Evolutionary conservation across 2,113 vertebrate species (phyloP).

Genomic region (Atractosteus spatula): DNA sequence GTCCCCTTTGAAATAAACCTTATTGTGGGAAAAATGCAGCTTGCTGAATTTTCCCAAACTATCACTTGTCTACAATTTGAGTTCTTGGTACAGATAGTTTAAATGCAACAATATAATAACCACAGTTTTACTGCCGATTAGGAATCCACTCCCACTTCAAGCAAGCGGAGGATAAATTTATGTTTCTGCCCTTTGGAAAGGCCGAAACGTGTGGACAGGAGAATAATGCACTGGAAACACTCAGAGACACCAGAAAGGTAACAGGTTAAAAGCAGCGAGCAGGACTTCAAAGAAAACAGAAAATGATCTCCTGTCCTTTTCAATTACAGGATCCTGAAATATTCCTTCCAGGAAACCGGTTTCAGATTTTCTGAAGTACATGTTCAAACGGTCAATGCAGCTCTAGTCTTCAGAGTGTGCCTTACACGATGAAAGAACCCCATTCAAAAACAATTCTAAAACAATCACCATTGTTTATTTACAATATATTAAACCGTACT

Average conservation of each 20-base stretch:
- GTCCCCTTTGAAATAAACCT: no score
- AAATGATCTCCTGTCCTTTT: background rate
- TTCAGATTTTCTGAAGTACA: background rate
- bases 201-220: slow-evolving; percentile 5
- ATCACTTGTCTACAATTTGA: no score
- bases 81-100: no score
- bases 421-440: slow-evolving; percentile 16
- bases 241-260: slow-evolving; percentile 16
- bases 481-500: slow-evolving; percentile 75
- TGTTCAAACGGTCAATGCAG: slow-evolving; percentile 18
- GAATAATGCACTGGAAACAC: background rate
- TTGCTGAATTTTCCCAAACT: no score
- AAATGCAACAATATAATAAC: no score
- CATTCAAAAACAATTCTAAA: slow-evolving; percentile 40
- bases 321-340: slow-evolving; percentile 8
- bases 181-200: background rate
- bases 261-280: slow-evolving; percentile 10
- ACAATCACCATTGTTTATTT: slow-evolving; percentile 72
- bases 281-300: slow-evolving; percentile 9
- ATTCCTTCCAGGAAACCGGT: slow-evolving; percentile 1
- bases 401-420: slow-evolving; percentile 19
- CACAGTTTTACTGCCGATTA: no score
- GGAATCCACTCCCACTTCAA: no score
- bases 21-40: no score
- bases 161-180: no score